Evolutionary conservation across 2,797 vertebrate genomes (phyloP).

Genomic region (Kryptopterus vitreolus): DNA sequence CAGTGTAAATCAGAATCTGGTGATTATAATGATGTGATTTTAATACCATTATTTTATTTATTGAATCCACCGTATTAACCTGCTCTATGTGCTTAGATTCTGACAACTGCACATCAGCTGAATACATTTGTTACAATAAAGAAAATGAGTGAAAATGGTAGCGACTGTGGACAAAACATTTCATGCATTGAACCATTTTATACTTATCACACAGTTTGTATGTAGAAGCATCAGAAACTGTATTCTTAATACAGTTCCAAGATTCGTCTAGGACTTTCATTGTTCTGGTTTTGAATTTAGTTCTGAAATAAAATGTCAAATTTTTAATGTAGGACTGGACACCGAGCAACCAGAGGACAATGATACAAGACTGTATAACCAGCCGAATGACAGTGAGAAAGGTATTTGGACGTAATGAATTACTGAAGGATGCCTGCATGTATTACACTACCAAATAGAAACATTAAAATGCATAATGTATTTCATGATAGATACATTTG

Average conservation of each 20-base stretch:
- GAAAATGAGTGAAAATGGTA: neutral
- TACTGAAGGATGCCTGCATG: neutral
- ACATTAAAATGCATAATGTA: neutral
- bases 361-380: neutral
- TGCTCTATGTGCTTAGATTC: neutral
- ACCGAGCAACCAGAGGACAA: neutral
- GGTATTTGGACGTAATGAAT: neutral
- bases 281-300: slow-evolving; percentile 4
- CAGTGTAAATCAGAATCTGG: neutral
- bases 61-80: neutral
- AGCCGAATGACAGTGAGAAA: neutral
- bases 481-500: neutral
- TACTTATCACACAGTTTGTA: neutral
- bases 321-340: slow-evolving; percentile 10
- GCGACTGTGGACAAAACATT: neutral
- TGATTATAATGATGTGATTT: neutral
- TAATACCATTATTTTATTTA: neutral
- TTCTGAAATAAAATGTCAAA: neutral
- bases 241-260: neutral
- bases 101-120: neutral
- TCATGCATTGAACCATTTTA: neutral
- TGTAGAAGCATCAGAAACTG: neutral
- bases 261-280: neutral
- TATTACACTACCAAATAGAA: neutral
- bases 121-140: neutral